Conservation (phyloP, 2,797 vertebrate species). For the Leuciscus waleckii region DNA sequence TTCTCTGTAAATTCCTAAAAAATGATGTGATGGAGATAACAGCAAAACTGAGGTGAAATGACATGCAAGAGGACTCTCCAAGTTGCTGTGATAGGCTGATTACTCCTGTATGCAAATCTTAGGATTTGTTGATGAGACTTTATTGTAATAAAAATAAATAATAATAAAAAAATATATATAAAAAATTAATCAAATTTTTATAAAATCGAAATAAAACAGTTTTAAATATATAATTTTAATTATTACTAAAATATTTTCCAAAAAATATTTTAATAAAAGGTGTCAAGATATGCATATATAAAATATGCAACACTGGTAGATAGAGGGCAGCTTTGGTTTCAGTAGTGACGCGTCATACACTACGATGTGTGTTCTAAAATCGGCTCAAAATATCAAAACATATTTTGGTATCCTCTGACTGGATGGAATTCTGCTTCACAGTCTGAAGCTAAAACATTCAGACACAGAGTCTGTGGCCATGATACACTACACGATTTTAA, state of each 20-base stretch:
- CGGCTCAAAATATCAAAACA: too few species aligned
- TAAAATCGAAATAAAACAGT: not conserved
- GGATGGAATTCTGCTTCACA: too few species aligned
- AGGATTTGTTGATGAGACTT: not conserved
- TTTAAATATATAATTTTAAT: not conserved
- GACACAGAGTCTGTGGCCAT: too few species aligned
- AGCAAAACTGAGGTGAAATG: not conserved
- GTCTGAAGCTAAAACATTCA: too few species aligned
- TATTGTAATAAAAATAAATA: too few species aligned
- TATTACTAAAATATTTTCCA: not conserved
- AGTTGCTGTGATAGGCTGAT: not conserved
- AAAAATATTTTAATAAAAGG: not conserved
- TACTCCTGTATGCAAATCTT: not conserved
- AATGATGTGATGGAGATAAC: not conserved
- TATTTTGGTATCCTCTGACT: too few species aligned
- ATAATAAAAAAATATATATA: too few species aligned
- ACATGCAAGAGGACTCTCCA: not conserved
- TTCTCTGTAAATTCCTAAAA: not conserved
- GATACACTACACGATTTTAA: too few species aligned
- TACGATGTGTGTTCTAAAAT: too few species aligned
- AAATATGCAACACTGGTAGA: not conserved
- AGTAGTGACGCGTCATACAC: too few species aligned
- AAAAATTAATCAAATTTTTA: too few species aligned
- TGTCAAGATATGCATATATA: not conserved
- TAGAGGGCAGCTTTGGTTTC: too few species aligned